These are phyloP conservation scores for Esox lucius DNA, from an alignment of 2,797 vertebrate species.

Conservation along the genomic window DNA sequence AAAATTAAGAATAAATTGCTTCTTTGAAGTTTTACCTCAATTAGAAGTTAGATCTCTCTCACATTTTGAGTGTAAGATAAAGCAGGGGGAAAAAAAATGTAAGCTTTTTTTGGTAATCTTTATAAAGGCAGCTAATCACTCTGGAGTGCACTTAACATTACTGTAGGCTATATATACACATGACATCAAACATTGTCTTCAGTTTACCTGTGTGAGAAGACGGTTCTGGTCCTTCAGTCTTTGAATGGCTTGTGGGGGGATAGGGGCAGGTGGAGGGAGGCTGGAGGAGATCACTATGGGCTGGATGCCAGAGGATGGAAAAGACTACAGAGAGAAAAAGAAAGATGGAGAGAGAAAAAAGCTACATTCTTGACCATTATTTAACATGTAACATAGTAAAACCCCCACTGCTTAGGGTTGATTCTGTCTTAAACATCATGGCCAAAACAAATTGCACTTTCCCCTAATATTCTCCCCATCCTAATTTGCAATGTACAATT, in stretches of 20 bases:
- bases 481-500: too few species aligned
- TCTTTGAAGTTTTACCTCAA: too few species aligned
- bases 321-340: slow-evolving; percentile 61
- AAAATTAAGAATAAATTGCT: too few species aligned
- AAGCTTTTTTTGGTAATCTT: too few species aligned
- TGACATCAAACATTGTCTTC: neutral
- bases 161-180: too few species aligned
- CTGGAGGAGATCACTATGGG: slow-evolving; percentile 37
- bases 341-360: slow-evolving; percentile 8
- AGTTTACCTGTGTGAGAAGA: slow-evolving; percentile 88
- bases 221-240: slow-evolving; percentile 95
- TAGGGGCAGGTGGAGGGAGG: slow-evolving; percentile 59
- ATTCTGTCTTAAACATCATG: neutral
- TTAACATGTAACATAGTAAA: neutral
- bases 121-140: too few species aligned
- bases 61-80: too few species aligned
- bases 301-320: slow-evolving; percentile 50
- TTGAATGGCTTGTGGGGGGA: slow-evolving; percentile 83
- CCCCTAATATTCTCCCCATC: too few species aligned
- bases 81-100: too few species aligned
- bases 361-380: neutral
- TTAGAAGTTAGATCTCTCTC: too few species aligned
- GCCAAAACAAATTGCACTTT: too few species aligned
- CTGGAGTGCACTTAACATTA: neutral
- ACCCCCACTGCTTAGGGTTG: neutral